Evolutionary conservation across 2,113 vertebrate genomes (phyloP).

Genomic region (Centropristis striata): DNA sequence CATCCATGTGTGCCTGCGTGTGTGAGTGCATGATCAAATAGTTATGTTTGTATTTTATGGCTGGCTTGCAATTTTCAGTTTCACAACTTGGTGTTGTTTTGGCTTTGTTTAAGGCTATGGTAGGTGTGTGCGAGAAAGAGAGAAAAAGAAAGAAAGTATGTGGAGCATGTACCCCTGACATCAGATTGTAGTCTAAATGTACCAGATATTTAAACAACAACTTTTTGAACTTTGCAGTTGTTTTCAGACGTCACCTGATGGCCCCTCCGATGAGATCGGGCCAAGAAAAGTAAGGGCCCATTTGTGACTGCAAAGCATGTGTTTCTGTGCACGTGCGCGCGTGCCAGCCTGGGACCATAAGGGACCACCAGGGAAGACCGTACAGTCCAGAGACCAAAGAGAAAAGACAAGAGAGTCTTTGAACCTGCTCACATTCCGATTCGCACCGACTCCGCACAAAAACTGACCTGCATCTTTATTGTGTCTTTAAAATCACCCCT

Average conservation of each 20-base stretch:
- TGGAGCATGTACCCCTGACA: slow-evolving; percentile 27
- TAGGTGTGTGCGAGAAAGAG: slow-evolving; percentile 3
- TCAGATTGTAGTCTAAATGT: slow-evolving; percentile 51
- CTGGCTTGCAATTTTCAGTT: slow-evolving; percentile 44
- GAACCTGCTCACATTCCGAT: slow-evolving; percentile 59
- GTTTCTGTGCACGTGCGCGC: slow-evolving; percentile 19
- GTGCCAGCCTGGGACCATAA: slow-evolving; percentile 36
- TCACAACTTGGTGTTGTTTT: slow-evolving; percentile 58
- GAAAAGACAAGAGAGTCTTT: slow-evolving; percentile 57
- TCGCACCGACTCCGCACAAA: slow-evolving; percentile 14
- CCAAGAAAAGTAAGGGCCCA: slow-evolving; percentile 33
- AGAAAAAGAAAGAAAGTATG: neutral
- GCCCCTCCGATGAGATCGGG: slow-evolving; percentile 25
- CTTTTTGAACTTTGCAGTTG: slow-evolving; percentile 50
- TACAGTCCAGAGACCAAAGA: slow-evolving; percentile 47
- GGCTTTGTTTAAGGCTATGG: slow-evolving; percentile 13
- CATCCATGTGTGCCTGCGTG: neutral
- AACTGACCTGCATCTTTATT: slow-evolving; percentile 32
- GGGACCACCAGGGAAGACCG: slow-evolving; percentile 75
- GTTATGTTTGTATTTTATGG: slow-evolving; percentile 38
- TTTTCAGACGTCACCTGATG: slow-evolving; percentile 37
- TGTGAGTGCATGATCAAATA: slow-evolving; percentile 30
- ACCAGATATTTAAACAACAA: slow-evolving; percentile 30
- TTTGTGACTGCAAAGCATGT: slow-evolving; percentile 33
- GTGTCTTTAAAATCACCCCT: slow-evolving; percentile 42